A percentile compares a stretch with the other conserved stretches of the same genome.
These are phyloP conservation scores for Calliopum simillimum DNA, from an alignment of 2,888 invertebrate species.

Conservation along the genomic window DNA sequence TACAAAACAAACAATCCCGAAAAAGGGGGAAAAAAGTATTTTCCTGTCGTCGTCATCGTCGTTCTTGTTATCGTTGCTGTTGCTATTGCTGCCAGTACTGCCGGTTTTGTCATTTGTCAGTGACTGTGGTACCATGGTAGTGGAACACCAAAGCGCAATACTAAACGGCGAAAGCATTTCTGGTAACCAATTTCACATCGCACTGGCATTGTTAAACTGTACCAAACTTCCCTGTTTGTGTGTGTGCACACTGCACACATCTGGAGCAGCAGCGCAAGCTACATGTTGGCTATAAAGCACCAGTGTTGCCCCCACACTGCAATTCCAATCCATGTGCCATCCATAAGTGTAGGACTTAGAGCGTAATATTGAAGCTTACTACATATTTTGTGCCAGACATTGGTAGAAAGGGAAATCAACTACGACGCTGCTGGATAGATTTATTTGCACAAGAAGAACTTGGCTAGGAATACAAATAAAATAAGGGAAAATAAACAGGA, in stretches of 20 bases:
- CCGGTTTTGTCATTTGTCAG: slow-evolving; percentile 37
- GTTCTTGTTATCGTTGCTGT: slow-evolving; percentile 9
- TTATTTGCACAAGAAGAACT: slow-evolving; percentile 9
- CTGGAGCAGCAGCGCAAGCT: slow-evolving; percentile 28
- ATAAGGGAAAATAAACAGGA: background rate
- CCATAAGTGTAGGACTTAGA: background rate
- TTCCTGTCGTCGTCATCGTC: slow-evolving; percentile 19
- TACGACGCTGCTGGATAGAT: slow-evolving; percentile 18
- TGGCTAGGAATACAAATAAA: background rate
- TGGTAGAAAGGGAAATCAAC: slow-evolving; percentile 64
- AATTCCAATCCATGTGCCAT: slow-evolving; percentile 1
- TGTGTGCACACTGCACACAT: slow-evolving; percentile 36
- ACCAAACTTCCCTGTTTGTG: slow-evolving; percentile 50
- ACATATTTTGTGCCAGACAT: slow-evolving; percentile 53
- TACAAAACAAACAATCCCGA: background rate
- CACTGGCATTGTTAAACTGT: slow-evolving; percentile 55
- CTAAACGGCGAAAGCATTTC: slow-evolving; percentile 28
- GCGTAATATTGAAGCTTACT: slow-evolving; percentile 37
- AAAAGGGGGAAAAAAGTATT: slow-evolving; percentile 16
- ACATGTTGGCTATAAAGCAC: background rate
- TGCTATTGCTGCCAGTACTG: slow-evolving; percentile 35
- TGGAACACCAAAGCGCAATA: slow-evolving; percentile 41
- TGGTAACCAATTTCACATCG: slow-evolving; percentile 29
- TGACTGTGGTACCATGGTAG: slow-evolving; percentile 45
- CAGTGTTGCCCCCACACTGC: slow-evolving; percentile 19